These are phyloP conservation scores for Cettia cetti DNA, from an alignment of 2,113 vertebrate species.

Conservation along the genomic window DNA sequence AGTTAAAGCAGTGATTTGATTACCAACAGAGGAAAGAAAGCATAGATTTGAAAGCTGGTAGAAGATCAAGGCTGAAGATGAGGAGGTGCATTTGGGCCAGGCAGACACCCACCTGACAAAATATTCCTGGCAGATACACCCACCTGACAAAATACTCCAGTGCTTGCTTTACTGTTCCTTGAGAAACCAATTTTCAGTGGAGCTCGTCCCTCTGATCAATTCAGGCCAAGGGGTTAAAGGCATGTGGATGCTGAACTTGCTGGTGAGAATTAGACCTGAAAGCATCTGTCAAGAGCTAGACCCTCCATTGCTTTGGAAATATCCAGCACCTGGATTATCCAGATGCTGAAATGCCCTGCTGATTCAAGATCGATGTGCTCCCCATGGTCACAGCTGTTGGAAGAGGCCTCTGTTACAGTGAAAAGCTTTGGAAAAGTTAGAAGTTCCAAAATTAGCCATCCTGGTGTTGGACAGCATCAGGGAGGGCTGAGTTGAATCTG, in stretches of 20 bases:
- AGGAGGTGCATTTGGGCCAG: background rate
- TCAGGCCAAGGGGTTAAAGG: background rate
- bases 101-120: background rate
- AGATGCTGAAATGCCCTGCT: background rate
- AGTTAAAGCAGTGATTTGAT: background rate
- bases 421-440: background rate
- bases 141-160: background rate
- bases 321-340: background rate
- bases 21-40: background rate
- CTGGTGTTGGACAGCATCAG: background rate
- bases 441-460: background rate
- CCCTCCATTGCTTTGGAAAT: background rate
- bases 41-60: background rate
- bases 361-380: background rate
- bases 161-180: background rate
- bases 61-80: background rate
- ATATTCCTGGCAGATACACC: background rate
- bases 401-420: background rate
- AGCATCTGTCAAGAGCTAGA: background rate
- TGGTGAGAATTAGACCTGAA: accelerated
- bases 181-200: background rate
- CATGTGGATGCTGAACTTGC: background rate
- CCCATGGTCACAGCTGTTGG: background rate
- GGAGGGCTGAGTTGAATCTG: background rate
- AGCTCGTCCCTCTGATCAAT: background rate